A percentile compares a stretch with the other conserved stretches of the same genome.
phyloP scores from a whole-genome alignment of 2,888 invertebrate species.

The Macrophya alboannulata region DNA sequence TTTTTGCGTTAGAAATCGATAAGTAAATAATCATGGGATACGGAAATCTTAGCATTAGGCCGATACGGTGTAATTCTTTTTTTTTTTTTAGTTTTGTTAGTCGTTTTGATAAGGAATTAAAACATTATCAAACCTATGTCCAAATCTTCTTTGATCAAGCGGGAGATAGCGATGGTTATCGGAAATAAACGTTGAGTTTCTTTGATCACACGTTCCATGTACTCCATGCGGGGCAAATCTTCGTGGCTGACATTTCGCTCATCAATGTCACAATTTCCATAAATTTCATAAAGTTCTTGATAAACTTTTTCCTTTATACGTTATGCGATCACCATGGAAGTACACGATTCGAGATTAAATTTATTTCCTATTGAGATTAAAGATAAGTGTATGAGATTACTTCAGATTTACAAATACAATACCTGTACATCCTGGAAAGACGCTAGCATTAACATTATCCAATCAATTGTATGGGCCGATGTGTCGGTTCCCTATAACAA shows the following conservation, averaged over 20 bases:
- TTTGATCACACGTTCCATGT: constrained; percentile 83
- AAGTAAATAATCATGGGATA: not conserved
- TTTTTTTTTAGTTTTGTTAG: too few relatives aligned
- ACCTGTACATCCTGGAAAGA: constrained; percentile 81
- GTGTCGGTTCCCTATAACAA: constrained; percentile 73
- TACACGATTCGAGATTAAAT: not conserved
- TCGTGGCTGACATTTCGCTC: constrained; percentile 78
- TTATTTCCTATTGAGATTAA: not conserved
- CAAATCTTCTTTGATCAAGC: constrained; percentile 80
- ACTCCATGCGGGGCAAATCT: constrained; percentile 82
- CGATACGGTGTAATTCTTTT: too few relatives aligned
- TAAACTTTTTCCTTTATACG: constrained; percentile 74
- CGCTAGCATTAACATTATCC: constrained; percentile 79
- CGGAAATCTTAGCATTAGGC: not conserved
- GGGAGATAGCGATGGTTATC: constrained; percentile 81
- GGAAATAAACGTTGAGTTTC: constrained; percentile 83
- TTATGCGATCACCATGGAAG: not conserved
- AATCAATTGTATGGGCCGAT: constrained; percentile 80
- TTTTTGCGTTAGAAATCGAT: not conserved
- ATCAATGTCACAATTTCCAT: constrained; percentile 74
- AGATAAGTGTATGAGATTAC: not conserved
- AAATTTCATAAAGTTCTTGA: constrained; percentile 80
- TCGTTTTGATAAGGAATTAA: too few relatives aligned
- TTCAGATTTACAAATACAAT: not conserved
- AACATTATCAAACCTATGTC: constrained; percentile 76